Conservation (phyloP, 2,113 vertebrate species). For the Pitta sordida region DNA sequence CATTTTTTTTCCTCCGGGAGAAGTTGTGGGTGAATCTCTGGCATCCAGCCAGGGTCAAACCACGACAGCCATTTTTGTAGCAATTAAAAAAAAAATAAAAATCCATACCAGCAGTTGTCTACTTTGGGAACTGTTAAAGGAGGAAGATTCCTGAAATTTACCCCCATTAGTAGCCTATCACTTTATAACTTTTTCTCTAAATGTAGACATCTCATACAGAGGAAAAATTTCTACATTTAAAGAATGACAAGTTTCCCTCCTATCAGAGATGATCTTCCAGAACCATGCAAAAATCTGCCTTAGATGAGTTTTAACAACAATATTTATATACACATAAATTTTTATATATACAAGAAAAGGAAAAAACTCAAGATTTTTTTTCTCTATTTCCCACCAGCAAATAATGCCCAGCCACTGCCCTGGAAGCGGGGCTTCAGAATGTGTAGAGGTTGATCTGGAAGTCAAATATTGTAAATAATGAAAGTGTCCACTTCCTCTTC, state of each 20-base stretch:
- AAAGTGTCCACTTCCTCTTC: not conserved
- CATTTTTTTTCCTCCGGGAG: too few species aligned
- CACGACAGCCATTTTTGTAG: too few species aligned
- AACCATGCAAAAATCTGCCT: accelerated
- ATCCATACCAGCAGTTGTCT: not conserved
- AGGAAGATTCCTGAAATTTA: not conserved
- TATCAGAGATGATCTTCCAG: not conserved
- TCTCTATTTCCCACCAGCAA: not conserved
- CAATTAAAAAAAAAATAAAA: not conserved
- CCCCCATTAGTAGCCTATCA: not conserved
- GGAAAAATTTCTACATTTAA: not conserved
- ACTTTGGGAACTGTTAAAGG: not conserved
- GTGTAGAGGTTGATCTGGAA: not conserved
- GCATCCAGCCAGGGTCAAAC: too few species aligned
- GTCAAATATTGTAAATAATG: not conserved
- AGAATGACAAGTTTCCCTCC: not conserved
- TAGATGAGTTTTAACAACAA: not conserved
- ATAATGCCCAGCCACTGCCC: accelerated
- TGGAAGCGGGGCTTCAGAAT: not conserved
- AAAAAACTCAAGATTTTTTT: not conserved
- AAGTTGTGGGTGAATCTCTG: too few species aligned
- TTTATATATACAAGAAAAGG: not conserved
- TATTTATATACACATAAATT: too few species aligned
- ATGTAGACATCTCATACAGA: not conserved
- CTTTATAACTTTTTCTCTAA: not conserved